Percentiles rank a stretch among this genome's conserved stretches.
These are phyloP conservation scores for Fopius arisanus DNA, from an alignment of 1,140 invertebrate genomes.

Conservation along the genomic window DNA sequence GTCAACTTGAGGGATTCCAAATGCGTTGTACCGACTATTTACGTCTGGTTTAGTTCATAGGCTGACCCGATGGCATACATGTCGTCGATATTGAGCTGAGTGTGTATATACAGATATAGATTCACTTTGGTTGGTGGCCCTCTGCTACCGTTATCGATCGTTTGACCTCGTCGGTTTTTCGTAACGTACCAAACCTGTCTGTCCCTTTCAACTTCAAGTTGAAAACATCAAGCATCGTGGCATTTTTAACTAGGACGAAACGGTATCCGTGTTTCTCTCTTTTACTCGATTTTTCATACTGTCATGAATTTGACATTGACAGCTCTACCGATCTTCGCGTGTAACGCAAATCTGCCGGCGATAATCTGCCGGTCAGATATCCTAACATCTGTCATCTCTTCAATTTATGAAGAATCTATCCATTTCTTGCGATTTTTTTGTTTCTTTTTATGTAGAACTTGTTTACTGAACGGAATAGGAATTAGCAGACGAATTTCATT, in stretches of 20 bases:
- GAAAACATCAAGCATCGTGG: not conserved
- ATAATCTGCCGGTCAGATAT: no score
- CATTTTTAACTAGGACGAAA: not conserved
- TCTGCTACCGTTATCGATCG: constrained; percentile 23
- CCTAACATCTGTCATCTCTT: no score
- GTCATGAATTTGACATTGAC: no score
- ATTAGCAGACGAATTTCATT: no score
- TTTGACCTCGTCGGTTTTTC: constrained; percentile 26
- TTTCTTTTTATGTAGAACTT: no score
- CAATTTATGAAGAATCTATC: no score
- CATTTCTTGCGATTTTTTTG: no score
- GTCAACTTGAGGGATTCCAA: not conserved
- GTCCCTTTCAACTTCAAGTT: constrained; percentile 14
- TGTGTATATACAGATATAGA: constrained; percentile 16
- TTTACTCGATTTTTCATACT: not conserved
- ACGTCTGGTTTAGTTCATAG: constrained; percentile 1
- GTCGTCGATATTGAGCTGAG: constrained; percentile 7
- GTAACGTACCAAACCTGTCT: constrained; percentile 7
- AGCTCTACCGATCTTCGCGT: no score
- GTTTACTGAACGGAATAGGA: no score
- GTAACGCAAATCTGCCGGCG: no score
- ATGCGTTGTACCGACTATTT: constrained; percentile 6
- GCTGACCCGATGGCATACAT: constrained; percentile 7
- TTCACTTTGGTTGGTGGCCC: not conserved
- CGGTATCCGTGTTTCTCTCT: not conserved